phyloP scores from a whole-genome alignment of 2,797 vertebrate species.

The Phataginus tricuspis region DNA sequence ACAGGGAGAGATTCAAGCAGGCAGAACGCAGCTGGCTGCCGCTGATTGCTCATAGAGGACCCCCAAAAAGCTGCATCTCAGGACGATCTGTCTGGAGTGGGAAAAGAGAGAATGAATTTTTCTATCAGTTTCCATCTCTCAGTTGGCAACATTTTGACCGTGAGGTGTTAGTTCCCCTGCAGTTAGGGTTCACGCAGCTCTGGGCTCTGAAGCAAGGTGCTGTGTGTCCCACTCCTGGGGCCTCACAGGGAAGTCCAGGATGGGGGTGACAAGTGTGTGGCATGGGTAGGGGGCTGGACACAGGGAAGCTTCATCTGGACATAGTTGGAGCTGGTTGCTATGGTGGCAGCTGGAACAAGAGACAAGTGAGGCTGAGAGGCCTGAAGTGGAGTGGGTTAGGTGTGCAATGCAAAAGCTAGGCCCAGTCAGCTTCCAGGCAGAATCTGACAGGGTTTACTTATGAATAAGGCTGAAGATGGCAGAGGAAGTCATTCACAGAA shows the following conservation, averaged over 20 bases:
- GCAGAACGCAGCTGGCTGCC: neutral
- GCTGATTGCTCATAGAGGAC: neutral
- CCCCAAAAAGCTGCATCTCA: neutral
- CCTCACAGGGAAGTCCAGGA: neutral
- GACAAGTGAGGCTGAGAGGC: neutral
- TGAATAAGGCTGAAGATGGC: neutral
- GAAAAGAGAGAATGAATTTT: neutral
- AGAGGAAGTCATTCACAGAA: neutral
- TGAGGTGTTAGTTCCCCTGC: neutral
- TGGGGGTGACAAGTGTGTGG: fast-evolving
- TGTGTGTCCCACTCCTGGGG: neutral
- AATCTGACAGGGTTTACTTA: neutral
- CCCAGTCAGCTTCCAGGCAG: neutral
- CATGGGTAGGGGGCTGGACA: neutral
- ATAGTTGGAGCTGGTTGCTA: neutral
- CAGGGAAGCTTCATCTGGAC: neutral
- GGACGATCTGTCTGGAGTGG: neutral
- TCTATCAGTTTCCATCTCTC: neutral
- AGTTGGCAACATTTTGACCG: neutral
- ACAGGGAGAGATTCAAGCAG: neutral
- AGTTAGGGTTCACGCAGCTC: neutral
- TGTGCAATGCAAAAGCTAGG: neutral
- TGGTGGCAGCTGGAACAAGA: neutral
- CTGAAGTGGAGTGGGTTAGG: neutral
- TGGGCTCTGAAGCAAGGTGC: neutral